phyloP scores from a whole-genome alignment of 2,888 invertebrate species.

The Pelosia muscerda region DNA sequence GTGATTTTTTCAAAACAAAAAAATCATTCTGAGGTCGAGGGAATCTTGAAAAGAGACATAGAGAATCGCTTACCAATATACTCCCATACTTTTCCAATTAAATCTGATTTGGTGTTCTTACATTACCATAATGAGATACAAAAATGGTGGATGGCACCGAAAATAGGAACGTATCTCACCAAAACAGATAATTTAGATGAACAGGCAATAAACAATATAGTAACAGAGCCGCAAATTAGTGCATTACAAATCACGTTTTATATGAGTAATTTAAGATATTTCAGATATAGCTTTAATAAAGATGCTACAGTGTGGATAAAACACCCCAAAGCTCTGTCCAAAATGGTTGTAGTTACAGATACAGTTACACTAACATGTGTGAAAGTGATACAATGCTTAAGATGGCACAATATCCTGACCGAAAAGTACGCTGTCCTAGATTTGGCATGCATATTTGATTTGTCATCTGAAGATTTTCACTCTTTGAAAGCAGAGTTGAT shows the following conservation, averaged over 20 bases:
- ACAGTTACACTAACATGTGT: slow-evolving; percentile 21
- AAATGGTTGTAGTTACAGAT: slow-evolving; percentile 22
- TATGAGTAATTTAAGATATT: slow-evolving; percentile 7
- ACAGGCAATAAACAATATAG: slow-evolving; percentile 6
- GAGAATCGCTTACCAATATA: background rate
- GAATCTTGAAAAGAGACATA: slow-evolving; percentile 15
- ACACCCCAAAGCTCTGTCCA: background rate
- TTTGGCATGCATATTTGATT: slow-evolving; percentile 4
- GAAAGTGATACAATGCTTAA: slow-evolving; percentile 31
- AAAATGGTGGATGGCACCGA: slow-evolving; percentile 39
- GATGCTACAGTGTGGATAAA: slow-evolving; percentile 3
- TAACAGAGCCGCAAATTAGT: slow-evolving; percentile 22
- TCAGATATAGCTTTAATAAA: slow-evolving; percentile 11
- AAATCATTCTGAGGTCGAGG: slow-evolving; percentile 22
- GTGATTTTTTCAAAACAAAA: slow-evolving; percentile 32
- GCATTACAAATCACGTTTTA: slow-evolving; percentile 17
- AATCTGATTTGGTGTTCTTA: slow-evolving; percentile 8
- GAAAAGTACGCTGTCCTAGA: slow-evolving; percentile 13
- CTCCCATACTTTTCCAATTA: background rate
- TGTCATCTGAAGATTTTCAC: background rate
- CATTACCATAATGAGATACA: slow-evolving; percentile 25
- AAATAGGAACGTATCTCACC: slow-evolving; percentile 23
- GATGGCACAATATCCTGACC: background rate
- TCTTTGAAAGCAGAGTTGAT: slow-evolving; percentile 5
- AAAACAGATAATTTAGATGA: slow-evolving; percentile 17